Conservation (phyloP, 1,140 invertebrate genomes). For the Heliconius eleuchia region DNA sequence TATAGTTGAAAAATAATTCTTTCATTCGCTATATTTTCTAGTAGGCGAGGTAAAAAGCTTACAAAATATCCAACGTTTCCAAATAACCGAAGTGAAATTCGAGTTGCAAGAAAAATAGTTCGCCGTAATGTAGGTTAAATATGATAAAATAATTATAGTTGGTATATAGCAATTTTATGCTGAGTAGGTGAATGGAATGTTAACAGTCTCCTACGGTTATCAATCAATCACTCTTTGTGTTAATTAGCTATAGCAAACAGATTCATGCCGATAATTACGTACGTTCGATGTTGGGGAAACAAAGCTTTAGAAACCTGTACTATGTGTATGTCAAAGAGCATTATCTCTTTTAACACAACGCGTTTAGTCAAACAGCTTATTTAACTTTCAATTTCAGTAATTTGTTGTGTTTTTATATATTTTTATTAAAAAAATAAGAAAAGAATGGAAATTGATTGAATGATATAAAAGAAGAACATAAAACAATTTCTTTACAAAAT, state of each 20-base stretch:
- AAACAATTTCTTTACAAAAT: neutral
- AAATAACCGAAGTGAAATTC: conserved; percentile 10
- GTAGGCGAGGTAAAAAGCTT: neutral
- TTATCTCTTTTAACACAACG: neutral
- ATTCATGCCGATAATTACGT: neutral
- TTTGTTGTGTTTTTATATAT: too few species aligned
- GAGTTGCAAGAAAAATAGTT: conserved; percentile 14
- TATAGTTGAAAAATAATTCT: neutral
- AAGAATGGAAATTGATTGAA: too few species aligned
- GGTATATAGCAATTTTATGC: conserved; percentile 29
- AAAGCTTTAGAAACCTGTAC: neutral
- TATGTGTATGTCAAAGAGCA: neutral
- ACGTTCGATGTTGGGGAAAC: neutral
- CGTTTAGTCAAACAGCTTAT: neutral
- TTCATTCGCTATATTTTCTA: neutral
- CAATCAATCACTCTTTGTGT: conserved; percentile 42
- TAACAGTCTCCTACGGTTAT: conserved; percentile 38
- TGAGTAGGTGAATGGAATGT: conserved; percentile 37
- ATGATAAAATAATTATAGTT: conserved; percentile 28
- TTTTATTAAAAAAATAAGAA: too few species aligned
- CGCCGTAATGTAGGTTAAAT: conserved; percentile 21
- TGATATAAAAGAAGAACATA: too few species aligned
- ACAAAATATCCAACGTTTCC: neutral
- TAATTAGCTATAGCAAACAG: conserved; percentile 29
- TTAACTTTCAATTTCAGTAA: neutral